Evolutionary conservation across 2,797 vertebrate genomes (phyloP), one percentile per base, ranked within the genome.

Genomic region (Lophius americanus): DNA sequence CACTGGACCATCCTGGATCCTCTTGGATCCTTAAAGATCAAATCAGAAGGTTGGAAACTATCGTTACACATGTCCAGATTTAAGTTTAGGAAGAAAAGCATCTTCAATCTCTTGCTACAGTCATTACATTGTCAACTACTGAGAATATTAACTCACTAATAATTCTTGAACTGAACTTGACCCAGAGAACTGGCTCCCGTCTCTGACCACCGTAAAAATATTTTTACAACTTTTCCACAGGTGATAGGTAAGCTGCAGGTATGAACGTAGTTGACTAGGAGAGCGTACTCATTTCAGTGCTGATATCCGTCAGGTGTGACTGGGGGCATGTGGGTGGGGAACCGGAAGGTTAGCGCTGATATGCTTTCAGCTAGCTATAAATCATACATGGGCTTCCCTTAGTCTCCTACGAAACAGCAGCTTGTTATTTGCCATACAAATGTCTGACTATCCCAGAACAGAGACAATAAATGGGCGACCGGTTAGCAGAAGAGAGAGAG

Each of bases 1-100:
- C 96, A 98, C 62, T 98, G 96, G 51, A 96, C 92, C 93, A 98
- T 96, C 73, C 95, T 92, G 46, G 96, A 98, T 6, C 96, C 96
- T 75, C 94, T 92, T 55, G 97, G 95, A 90, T 98, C 97, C 97
- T 98, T 82, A 61, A 75, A 51, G 51, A 84, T 78, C 35, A 76
- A 52, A 83, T 56, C 0, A 63, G 7, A 61, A 66, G 0, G 75
- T 62, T 8, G 51, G 5, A 53, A 63, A 49, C 9, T 7, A 42
- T 2, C 13, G 10, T 46, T 46, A n/a, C 8, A 42, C 41, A 42
- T 42, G 7, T 42, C 41, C 37, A 38, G 4, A 42, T 23, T 11
- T 1, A 52, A 60, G 3, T 37, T 6, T 37, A 35, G 4, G 48
- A 41, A 43, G 44, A n/a, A 2, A 10, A 14, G 52, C 0, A 54